A percentile compares a stretch with the other conserved stretches of the same genome.
phyloP scores from a whole-genome alignment of 2,888 invertebrate genomes.

The Drosophila melanosoma region DNA sequence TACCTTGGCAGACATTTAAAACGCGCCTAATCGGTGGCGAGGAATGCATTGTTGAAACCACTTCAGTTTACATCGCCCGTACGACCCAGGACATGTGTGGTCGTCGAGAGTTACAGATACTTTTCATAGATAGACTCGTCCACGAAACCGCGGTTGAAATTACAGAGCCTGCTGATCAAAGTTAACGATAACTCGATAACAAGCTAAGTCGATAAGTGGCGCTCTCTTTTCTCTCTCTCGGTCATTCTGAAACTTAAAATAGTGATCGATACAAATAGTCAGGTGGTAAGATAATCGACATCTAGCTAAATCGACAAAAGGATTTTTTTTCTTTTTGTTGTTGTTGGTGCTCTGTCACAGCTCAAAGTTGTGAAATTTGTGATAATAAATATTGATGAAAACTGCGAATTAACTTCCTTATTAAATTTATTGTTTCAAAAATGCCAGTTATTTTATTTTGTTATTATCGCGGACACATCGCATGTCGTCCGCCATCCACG shows the following conservation, averaged over 20 bases:
- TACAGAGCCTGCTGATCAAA: too few relatives aligned
- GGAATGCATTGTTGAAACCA: constrained; percentile 94
- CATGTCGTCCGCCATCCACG: constrained; percentile 88
- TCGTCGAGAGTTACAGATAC: constrained; percentile 93
- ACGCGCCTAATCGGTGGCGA: constrained; percentile 88
- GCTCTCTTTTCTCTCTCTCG: not conserved
- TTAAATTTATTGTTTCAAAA: constrained; percentile 25
- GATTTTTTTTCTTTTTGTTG: not conserved
- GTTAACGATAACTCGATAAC: constrained; percentile 29
- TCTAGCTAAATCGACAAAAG: constrained; percentile 12
- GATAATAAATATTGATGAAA: not conserved
- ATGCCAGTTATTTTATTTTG: constrained; percentile 18
- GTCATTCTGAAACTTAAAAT: not conserved
- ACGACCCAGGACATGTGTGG: constrained; percentile 96
- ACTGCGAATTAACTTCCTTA: not conserved
- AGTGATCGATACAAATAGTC: not conserved
- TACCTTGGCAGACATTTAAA: constrained; percentile 84
- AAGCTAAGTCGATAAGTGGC: not conserved
- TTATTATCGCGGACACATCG: constrained; percentile 89
- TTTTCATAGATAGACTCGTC: constrained; percentile 90
- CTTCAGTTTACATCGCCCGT: constrained; percentile 93
- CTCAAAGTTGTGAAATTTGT: constrained; percentile 33
- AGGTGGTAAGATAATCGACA: constrained; percentile 14
- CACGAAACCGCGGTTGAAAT: constrained; percentile 88
- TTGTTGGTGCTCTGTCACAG: constrained; percentile 2